phyloP scores from a whole-genome alignment of 2,113 vertebrate species.

The Eidolon helvum region DNA sequence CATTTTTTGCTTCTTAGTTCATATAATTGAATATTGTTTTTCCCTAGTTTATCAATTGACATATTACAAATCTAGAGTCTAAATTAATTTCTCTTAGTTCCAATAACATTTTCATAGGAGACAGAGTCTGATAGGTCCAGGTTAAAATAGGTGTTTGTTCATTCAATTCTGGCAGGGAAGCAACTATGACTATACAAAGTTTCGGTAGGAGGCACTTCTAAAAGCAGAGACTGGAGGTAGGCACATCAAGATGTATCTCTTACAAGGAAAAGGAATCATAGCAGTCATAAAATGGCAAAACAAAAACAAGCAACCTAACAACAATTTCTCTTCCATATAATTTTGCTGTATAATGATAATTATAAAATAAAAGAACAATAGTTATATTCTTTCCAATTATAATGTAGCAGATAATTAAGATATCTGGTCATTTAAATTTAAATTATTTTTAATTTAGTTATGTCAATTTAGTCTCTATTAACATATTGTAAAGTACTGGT shows the following conservation, averaged over 20 bases:
- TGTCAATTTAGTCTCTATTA: slow-evolving; percentile 8
- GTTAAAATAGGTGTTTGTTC: neutral
- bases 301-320: neutral
- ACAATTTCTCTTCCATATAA: neutral
- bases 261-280: neutral
- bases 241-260: neutral
- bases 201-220: neutral
- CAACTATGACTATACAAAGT: neutral
- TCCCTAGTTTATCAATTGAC: neutral
- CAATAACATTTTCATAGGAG: neutral
- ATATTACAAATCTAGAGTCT: neutral
- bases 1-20: neutral
- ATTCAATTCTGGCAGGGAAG: neutral
- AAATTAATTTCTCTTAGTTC: neutral
- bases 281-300: neutral
- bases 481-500: neutral
- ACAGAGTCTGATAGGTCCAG: neutral
- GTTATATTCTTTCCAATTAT: neutral
- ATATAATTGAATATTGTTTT: neutral
- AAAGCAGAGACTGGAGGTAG: neutral
- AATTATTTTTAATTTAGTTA: neutral
- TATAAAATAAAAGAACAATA: neutral
- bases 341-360: neutral
- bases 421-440: neutral
- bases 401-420: neutral